Evolutionary conservation across 2,797 vertebrate genomes (phyloP).

Genomic region (Poecilia picta): DNA sequence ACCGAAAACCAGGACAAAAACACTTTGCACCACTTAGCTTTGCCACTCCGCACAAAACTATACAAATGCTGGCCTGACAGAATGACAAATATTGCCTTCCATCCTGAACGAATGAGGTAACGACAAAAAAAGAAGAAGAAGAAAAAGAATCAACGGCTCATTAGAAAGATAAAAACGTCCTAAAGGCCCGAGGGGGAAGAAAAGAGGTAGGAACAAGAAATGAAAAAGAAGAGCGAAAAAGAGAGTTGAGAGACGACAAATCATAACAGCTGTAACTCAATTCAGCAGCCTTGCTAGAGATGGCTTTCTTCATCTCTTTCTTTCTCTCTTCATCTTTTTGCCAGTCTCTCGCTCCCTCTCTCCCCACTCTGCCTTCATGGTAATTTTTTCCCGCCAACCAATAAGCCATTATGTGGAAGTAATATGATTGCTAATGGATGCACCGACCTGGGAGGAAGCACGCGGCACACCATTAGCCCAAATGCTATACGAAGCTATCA

Average conservation of each 20-base stretch:
- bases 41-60: slow-evolving; percentile 13
- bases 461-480: slow-evolving; percentile 64
- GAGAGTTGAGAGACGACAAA: slow-evolving; percentile 74
- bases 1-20: slow-evolving; percentile 43
- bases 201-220: slow-evolving; percentile 59
- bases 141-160: slow-evolving; percentile 64
- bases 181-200: slow-evolving; percentile 56
- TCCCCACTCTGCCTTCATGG: slow-evolving; percentile 55
- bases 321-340: slow-evolving; percentile 45
- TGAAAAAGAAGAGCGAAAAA: slow-evolving; percentile 67
- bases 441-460: slow-evolving; percentile 72
- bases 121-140: slow-evolving; percentile 45
- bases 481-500: slow-evolving; percentile 73
- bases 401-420: slow-evolving; percentile 82
- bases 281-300: slow-evolving; percentile 67
- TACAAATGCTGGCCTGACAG: slow-evolving; percentile 59
- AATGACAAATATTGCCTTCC: slow-evolving; percentile 73
- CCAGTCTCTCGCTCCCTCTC: slow-evolving; percentile 36
- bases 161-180: slow-evolving; percentile 74
- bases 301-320: slow-evolving; percentile 62
- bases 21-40: slow-evolving; percentile 58
- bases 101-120: slow-evolving; percentile 69
- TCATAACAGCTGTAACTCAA: slow-evolving; percentile 81
- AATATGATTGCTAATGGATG: slow-evolving; percentile 81
- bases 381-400: slow-evolving; percentile 75